Percentiles rank a stretch among this genome's conserved stretches.
phyloP scores from a whole-genome alignment of 2,888 invertebrate species.

The Gasteruption jaculator region DNA sequence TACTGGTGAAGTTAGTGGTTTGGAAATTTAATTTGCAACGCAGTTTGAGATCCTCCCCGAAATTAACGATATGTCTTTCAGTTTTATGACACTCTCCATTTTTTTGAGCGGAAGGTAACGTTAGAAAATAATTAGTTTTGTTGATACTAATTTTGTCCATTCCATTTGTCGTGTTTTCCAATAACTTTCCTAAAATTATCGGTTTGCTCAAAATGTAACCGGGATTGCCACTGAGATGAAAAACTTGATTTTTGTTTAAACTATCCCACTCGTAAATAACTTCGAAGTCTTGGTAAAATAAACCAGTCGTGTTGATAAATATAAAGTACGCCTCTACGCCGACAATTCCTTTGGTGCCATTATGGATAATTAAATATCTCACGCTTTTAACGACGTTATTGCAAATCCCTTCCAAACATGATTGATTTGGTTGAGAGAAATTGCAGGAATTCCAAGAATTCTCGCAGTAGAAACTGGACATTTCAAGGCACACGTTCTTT shows the following conservation, averaged over 20 bases:
- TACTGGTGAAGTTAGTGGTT: constrained; percentile 36
- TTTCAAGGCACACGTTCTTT: constrained; percentile 33
- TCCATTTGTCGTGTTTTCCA: constrained; percentile 29
- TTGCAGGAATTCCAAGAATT: constrained; percentile 36
- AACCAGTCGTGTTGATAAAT: constrained; percentile 42
- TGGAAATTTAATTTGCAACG: constrained; percentile 34
- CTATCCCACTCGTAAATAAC: constrained; percentile 39
- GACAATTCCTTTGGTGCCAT: constrained; percentile 54
- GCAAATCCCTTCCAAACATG: constrained; percentile 40
- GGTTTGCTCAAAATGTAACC: constrained; percentile 69
- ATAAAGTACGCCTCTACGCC: constrained; percentile 47
- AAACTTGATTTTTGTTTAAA: constrained; percentile 27
- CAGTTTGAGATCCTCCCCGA: constrained; percentile 42
- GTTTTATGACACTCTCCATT: constrained; percentile 35
- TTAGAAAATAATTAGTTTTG: constrained; percentile 36
- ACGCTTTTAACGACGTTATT: constrained; percentile 46
- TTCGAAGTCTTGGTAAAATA: constrained; percentile 41
- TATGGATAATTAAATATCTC: constrained; percentile 49
- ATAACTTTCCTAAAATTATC: constrained; percentile 54
- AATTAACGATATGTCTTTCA: constrained; percentile 35
- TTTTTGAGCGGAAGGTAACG: constrained; percentile 35
- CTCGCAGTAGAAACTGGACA: constrained; percentile 33
- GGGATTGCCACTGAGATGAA: constrained; percentile 67
- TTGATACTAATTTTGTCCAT: constrained; percentile 30
- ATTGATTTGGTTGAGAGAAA: constrained; percentile 23